Conservation (phyloP, 2,113 vertebrate genomes). For the Pomatorhinus ruficollis region DNA sequence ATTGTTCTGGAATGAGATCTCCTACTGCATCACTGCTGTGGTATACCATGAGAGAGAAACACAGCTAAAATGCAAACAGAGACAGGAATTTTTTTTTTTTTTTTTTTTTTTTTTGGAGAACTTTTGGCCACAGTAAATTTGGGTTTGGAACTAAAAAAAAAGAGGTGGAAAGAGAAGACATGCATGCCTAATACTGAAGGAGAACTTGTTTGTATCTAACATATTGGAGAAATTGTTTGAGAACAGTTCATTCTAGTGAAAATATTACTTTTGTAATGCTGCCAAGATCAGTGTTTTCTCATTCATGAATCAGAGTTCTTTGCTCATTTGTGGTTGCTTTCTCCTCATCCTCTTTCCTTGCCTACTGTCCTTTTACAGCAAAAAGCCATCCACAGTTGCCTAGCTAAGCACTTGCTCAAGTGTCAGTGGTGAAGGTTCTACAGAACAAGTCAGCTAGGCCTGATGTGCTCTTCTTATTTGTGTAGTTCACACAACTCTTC, state of each 20-base stretch:
- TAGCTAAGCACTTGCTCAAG: constrained; percentile 17
- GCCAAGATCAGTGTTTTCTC: constrained; percentile 68
- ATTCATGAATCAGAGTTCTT: constrained; percentile 73
- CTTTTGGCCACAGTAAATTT: constrained; percentile 54
- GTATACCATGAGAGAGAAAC: constrained; percentile 44
- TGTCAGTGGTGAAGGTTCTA: neutral
- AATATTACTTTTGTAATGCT: constrained; percentile 74
- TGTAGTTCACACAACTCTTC: neutral
- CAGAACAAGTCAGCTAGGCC: neutral
- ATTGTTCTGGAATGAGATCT: neutral
- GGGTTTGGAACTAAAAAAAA: constrained; percentile 60
- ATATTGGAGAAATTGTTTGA: constrained; percentile 69
- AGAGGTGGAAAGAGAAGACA: constrained; percentile 63
- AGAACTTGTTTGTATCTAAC: constrained; percentile 51
- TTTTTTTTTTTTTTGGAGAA: neutral
- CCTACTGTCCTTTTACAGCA: constrained; percentile 30
- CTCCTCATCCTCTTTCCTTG: constrained; percentile 62
- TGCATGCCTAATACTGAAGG: constrained; percentile 47
- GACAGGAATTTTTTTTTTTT: neutral
- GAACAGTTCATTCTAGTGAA: constrained; percentile 72
- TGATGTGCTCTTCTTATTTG: neutral
- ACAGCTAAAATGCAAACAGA: constrained; percentile 7
- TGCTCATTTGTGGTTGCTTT: constrained; percentile 72
- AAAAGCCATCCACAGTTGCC: neutral
- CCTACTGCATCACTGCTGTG: neutral